Base-by-base conservation (phyloP, 1,140 invertebrate species). In the Spodoptera litura region DNA sequence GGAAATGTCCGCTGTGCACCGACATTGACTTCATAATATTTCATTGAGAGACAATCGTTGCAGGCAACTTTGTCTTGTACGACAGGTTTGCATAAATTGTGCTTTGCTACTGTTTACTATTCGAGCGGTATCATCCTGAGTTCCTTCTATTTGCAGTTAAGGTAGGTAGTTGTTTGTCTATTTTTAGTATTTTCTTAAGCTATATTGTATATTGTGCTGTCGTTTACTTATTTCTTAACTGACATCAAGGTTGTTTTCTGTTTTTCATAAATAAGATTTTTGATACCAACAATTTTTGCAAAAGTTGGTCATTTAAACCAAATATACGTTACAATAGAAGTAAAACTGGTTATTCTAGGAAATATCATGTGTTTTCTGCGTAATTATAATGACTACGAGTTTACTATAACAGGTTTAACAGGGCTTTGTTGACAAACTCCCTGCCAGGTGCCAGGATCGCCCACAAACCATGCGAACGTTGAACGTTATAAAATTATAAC, bases 1-100 rank as follows among this genome's bases (percentile, higher is more conserved):
- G 44, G 66, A 49, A 72, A 61, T 75, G 55, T 59, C 35, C 35
- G 20, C 49, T 61, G 31, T 53, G 10, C 51, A 8, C 49, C n/a
- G 56, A 20, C 53, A 44, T 68, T 58, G 31, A 70, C 66, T 71
- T 71, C 66, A 58, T 72, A 52, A 62, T 71, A 78, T 78, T 77
- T 78, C 68, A 78, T 58, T 72, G 77, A 51, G 59, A 66, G 59
- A 62, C 72, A 44, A 62, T 52, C 15, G 44, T 52, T 35, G 71
- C 71, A 73, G 53, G 25, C 35, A 52, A 53, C 49, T 44, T 58
- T 68, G 62, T 68, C 64, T 73, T 73, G 55, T 58, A 20, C n/a
- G 56, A 74, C 12, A 31, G 59, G 71, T 49, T 62, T 44, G 61
- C 61, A 64, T 62, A 62, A 62, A 64, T 64, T 49, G 10, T n/a